phyloP scores from a whole-genome alignment of 2,888 invertebrate genomes.

The Elegia similella region DNA sequence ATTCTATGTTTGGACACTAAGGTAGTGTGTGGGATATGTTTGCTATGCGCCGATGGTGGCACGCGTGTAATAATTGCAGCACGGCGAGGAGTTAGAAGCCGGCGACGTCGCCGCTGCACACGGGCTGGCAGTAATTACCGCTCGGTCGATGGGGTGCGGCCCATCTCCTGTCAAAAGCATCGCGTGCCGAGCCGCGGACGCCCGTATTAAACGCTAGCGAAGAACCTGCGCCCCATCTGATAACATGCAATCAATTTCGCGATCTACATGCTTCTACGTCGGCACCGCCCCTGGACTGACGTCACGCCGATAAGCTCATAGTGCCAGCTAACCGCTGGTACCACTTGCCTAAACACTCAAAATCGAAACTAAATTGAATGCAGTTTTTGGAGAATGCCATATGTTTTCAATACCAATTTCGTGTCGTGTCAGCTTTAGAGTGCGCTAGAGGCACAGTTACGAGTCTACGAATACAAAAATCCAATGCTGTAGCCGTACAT shows the following conservation, averaged over 20 bases:
- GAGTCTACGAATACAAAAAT: not conserved
- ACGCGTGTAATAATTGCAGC: slow-evolving; percentile 23
- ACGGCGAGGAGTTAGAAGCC: slow-evolving; percentile 40
- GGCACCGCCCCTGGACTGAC: slow-evolving; percentile 76
- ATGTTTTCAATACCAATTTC: slow-evolving; percentile 2
- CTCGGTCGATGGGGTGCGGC: slow-evolving; percentile 64
- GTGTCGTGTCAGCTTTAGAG: not conserved
- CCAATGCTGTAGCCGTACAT: slow-evolving; percentile 4
- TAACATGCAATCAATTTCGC: slow-evolving; percentile 81
- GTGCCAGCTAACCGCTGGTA: slow-evolving; percentile 74
- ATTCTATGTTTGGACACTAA: no score
- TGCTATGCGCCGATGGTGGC: slow-evolving; percentile 15
- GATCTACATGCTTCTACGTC: slow-evolving; percentile 79
- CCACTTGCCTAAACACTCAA: slow-evolving; percentile 50
- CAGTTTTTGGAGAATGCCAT: slow-evolving; percentile 24
- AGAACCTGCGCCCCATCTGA: slow-evolving; percentile 79
- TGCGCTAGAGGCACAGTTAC: not conserved
- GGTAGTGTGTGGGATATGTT: not conserved
- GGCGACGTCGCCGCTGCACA: slow-evolving; percentile 76
- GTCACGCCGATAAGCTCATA: slow-evolving; percentile 71
- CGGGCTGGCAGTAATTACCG: slow-evolving; percentile 72
- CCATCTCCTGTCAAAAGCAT: slow-evolving; percentile 78
- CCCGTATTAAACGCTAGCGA: slow-evolving; percentile 79
- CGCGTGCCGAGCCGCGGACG: slow-evolving; percentile 73
- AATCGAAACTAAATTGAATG: slow-evolving; percentile 37